These are phyloP conservation scores for Agrotis segetum DNA, from an alignment of 2,888 invertebrate genomes.

Conservation along the genomic window DNA sequence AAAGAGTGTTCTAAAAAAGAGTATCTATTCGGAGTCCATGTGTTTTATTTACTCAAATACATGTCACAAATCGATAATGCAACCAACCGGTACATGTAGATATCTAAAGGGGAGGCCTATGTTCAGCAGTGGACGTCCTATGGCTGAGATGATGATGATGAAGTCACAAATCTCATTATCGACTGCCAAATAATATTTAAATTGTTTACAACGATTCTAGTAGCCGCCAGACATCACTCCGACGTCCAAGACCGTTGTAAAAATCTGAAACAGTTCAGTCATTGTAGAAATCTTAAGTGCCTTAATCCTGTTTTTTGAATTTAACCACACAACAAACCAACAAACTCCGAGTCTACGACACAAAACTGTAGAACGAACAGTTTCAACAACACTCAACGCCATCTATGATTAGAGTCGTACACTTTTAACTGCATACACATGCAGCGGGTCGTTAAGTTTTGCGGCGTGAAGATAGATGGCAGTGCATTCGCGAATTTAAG, in stretches of 20 bases:
- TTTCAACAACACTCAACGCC: slow-evolving; percentile 31
- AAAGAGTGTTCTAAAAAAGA: not conserved
- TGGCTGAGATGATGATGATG: too few species aligned
- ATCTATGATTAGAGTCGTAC: slow-evolving; percentile 33
- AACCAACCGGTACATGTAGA: too few species aligned
- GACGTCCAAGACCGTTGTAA: not conserved
- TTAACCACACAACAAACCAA: not conserved
- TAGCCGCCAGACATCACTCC: not conserved
- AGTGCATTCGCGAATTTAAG: not conserved
- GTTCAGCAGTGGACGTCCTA: too few species aligned
- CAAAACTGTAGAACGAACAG: not conserved
- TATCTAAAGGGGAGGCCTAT: too few species aligned
- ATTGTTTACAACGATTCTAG: not conserved
- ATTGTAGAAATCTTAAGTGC: not conserved
- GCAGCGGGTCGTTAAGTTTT: slow-evolving; percentile 12
- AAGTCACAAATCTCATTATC: too few species aligned
- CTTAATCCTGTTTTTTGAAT: not conserved
- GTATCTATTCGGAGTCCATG: not conserved
- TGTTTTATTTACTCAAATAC: too few species aligned
- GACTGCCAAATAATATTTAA: too few species aligned
- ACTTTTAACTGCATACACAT: slow-evolving; percentile 19
- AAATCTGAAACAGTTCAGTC: not conserved
- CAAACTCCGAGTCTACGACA: too few species aligned
- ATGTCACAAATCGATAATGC: too few species aligned
- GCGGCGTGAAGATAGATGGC: slow-evolving; percentile 44